phyloP scores from a whole-genome alignment of 2,113 vertebrate species.

The Leptobrachium leishanense region DNA sequence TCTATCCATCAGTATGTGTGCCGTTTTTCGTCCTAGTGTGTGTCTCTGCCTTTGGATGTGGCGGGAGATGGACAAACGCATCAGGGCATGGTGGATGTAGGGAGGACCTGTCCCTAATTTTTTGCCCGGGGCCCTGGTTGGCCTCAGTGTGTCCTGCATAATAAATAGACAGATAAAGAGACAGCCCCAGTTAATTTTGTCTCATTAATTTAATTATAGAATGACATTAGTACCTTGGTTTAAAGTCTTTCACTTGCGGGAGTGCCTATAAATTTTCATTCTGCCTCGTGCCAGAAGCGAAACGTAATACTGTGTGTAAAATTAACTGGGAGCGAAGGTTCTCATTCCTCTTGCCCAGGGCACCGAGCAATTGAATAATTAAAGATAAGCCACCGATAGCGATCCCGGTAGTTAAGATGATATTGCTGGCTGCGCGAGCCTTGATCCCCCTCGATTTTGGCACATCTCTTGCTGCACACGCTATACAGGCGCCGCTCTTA shows the following conservation, averaged over 20 bases:
- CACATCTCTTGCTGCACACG: not conserved
- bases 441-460: slow-evolving; percentile 14
- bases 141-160: too few relatives aligned
- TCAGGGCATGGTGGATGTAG: too few relatives aligned
- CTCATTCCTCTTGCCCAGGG: slow-evolving; percentile 37
- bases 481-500: not conserved
- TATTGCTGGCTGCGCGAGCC: slow-evolving; percentile 27
- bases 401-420: slow-evolving; percentile 23
- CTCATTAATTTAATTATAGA: slow-evolving; percentile 49
- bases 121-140: too few relatives aligned
- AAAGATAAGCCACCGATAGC: slow-evolving; percentile 28
- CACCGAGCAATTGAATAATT: slow-evolving; percentile 42
- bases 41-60: too few relatives aligned
- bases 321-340: slow-evolving; percentile 42
- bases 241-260: slow-evolving; percentile 34
- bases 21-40: too few relatives aligned
- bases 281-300: slow-evolving; percentile 30
- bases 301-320: slow-evolving; percentile 43
- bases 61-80: too few relatives aligned
- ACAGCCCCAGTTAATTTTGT: slow-evolving; percentile 26
- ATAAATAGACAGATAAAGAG: too few relatives aligned
- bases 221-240: slow-evolving; percentile 41
- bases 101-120: too few relatives aligned
- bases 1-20: too few relatives aligned
- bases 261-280: slow-evolving; percentile 42